Evolutionary conservation across 2,888 invertebrate genomes (phyloP), one percentile per base, ranked within the genome.

Genomic region (Nomada fucata): DNA sequence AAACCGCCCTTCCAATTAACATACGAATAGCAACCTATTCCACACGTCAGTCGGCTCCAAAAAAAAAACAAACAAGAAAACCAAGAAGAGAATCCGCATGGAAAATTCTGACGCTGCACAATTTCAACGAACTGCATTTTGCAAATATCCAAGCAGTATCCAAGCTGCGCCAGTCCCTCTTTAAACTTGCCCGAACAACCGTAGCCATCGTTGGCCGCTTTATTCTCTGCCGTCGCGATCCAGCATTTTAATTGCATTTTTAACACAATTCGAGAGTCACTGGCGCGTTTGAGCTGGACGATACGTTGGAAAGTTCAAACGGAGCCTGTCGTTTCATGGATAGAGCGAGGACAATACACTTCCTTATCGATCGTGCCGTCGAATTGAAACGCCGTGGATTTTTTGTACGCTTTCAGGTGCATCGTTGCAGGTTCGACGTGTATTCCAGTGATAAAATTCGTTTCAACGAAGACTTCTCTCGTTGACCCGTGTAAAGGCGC

Each of bases 191-290:
- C 4, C 36, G 1, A 67, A 74, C 74, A 57, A 2, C n/a, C 57
- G 18, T 15, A 15, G 47, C n/a, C 60, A 55, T 55, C 70, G 29
- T 20, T 23, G 20, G 26, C 26, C 52, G 44, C 20, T 67, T 55
- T 52, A 70, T 72, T 42, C 23, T 23, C 36, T 7, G 50, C 36
- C 20, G 9, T 13, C 26, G 23, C 26, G 4, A 7, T 15, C 23
- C 67, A 57, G 44, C 55, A 68, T 73, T 72, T 79, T 73, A 60
- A 79, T 73, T 73, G 64, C 71, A 80, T 67, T 76, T 80, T 76
- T 55, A 76, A 71, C 61, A 55, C 60, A 55, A 55, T 55, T 57
- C 50, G 15, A 20, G 18, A 72, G 23, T n/a, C 23, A 13, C 15
- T 15, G 55, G n/a, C 36, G 13, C 55, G 60, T 67, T 47, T n/a